Conservation (phyloP, 23 tunicate genomes). For the Ascidia mentula region DNA sequence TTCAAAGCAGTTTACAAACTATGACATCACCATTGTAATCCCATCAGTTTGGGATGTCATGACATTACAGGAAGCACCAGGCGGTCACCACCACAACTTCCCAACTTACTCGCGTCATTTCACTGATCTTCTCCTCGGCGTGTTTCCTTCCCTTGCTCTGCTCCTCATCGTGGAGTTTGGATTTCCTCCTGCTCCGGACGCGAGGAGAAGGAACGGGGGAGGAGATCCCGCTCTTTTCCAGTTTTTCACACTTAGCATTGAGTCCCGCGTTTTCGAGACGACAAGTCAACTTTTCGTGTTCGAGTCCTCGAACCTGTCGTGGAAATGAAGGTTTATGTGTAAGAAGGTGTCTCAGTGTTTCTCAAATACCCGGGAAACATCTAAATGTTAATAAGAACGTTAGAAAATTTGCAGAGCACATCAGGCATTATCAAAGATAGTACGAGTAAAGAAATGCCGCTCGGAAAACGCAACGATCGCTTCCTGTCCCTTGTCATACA, state of each 20-base stretch:
- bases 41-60: neutral
- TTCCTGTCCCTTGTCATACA: too few relatives aligned
- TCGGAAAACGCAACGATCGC: too few relatives aligned
- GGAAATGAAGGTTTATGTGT: neutral
- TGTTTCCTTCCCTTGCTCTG: neutral
- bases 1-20: too few relatives aligned
- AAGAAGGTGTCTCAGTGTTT: too few relatives aligned
- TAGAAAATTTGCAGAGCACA: too few relatives aligned
- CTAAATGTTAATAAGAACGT: too few relatives aligned
- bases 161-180: conserved; percentile 12
- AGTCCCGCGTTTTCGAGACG: conserved; percentile 52
- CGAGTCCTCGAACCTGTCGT: conserved; percentile 30
- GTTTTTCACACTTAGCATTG: conserved; percentile 30
- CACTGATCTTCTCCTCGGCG: conserved; percentile 17
- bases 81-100: neutral
- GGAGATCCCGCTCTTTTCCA: conserved; percentile 4
- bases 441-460: too few relatives aligned
- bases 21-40: too few relatives aligned
- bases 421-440: too few relatives aligned
- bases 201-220: conserved; percentile 44
- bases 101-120: neutral
- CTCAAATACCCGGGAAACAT: neutral
- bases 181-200: conserved; percentile 11
- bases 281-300: conserved; percentile 12
- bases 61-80: neutral